These are phyloP conservation scores for Misgurnus mizolepis DNA, from an alignment of 2,113 vertebrate species.

Conservation along the genomic window DNA sequence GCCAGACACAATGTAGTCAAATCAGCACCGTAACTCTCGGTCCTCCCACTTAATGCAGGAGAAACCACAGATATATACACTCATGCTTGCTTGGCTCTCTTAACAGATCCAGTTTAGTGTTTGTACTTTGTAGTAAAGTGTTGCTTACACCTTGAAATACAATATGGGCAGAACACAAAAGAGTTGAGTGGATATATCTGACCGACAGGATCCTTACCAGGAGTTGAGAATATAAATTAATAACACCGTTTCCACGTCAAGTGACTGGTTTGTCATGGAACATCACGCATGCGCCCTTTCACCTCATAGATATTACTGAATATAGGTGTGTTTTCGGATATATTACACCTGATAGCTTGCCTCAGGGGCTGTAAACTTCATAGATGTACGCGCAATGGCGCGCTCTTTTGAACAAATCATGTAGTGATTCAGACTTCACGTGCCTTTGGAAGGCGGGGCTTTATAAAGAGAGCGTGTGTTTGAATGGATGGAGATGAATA, in stretches of 20 bases:
- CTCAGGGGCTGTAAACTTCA: background rate
- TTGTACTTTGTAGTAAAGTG: too few species aligned
- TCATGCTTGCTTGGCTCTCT: too few species aligned
- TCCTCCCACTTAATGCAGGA: background rate
- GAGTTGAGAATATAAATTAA: too few species aligned
- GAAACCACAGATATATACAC: background rate
- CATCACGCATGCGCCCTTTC: too few species aligned
- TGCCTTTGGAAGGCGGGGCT: background rate
- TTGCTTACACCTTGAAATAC: background rate
- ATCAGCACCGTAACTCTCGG: background rate
- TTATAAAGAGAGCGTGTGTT: background rate
- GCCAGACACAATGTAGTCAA: conserved; percentile 18
- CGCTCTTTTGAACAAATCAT: conserved; percentile 21
- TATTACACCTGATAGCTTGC: background rate
- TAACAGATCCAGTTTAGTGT: too few species aligned
- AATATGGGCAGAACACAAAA: too few species aligned
- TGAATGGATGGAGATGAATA: background rate
- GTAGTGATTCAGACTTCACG: background rate
- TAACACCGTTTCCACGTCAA: too few species aligned
- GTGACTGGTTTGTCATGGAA: too few species aligned
- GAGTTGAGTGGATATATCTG: too few species aligned
- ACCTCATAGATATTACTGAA: too few species aligned
- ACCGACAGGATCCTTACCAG: too few species aligned
- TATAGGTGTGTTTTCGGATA: too few species aligned
- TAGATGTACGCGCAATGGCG: background rate